Evolutionary conservation across 2,888 invertebrate species (phyloP), one percentile per base, ranked within the genome.

Genomic region (Diploptera punctata): DNA sequence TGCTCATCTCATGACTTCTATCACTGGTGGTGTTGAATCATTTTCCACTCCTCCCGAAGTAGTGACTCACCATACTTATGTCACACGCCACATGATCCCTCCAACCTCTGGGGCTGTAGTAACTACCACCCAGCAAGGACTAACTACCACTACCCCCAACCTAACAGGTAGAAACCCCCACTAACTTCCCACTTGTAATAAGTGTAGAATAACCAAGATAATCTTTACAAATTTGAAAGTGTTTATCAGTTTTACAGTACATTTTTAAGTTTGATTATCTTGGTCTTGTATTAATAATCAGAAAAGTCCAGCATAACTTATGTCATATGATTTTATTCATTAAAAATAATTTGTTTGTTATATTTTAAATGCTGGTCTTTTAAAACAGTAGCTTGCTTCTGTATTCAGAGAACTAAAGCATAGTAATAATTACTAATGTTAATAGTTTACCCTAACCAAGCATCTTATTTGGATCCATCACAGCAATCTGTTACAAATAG

Each of bases 141-240:
- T 73, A 73, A 62, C 62, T 31, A 65, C 65, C 65, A 72, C 71
- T 70, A 47, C 74, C 71, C 73, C 71, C 75, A 74, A 75, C 71
- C 75, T 75, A 76, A 77, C 76, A 77, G 77, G 77, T 77, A 76
- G 76, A 74, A 68, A 69, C 52, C 74, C 75, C 74, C 60, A 29
- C 65, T 65, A 65, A 65, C 44, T 44, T 31, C 65, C 65, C 65
- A 44, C 13, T 47, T 47, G 18, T 47, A 47, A 43, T 65, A 65
- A 43, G 18, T 65, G 47, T 65, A 65, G 47, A 47, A 7, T 24
- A 57, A 57, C 57, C 57, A 57, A 57, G 57, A 57, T 57, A 57
- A 57, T 57, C 57, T 57, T 24, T 52, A 21, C 24, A 3, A 24
- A 52, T 9, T 5, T 33, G 10, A 5, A 33, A 33, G 33, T 7